phyloP scores from a whole-genome alignment of 2,888 invertebrate genomes.

The Tanytarsus gracilentus region DNA sequence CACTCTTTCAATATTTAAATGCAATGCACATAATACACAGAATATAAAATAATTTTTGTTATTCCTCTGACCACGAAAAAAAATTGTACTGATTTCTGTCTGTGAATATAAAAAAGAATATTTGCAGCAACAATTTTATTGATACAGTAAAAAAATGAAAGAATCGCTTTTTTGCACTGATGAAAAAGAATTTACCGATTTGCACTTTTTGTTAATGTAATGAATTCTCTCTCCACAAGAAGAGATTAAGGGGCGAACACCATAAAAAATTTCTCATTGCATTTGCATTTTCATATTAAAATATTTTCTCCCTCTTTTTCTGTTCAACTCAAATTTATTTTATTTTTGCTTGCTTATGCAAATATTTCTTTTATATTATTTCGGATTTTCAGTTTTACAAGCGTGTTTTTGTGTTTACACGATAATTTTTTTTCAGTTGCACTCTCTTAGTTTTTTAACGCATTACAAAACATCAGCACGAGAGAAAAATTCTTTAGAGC shows the following conservation, averaged over 20 bases:
- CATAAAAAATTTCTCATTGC: neutral
- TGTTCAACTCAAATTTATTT: neutral
- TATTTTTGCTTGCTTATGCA: too few relatives aligned
- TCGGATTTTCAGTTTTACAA: too few relatives aligned
- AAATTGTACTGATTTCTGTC: conserved; percentile 5
- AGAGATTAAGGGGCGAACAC: conserved; percentile 6
- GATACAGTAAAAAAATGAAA: neutral
- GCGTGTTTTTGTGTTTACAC: too few relatives aligned
- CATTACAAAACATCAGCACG: too few relatives aligned
- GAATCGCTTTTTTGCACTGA: conserved; percentile 5
- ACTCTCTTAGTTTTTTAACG: too few relatives aligned
- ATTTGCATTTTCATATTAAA: conserved; percentile 1
- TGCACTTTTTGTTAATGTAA: conserved; percentile 4
- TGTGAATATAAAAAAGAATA: neutral
- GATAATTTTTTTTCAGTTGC: too few relatives aligned
- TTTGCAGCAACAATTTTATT: neutral
- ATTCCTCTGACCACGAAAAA: conserved; percentile 1
- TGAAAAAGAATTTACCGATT: neutral
- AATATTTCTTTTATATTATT: too few relatives aligned
- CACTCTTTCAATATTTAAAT: neutral
- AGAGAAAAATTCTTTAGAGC: too few relatives aligned
- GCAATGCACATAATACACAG: conserved; percentile 2
- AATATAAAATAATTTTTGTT: conserved; percentile 5
- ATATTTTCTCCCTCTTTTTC: neutral
- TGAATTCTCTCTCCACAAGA: neutral